phyloP scores from a whole-genome alignment of 2,113 vertebrate genomes.

The Pseudopipra pipra region DNA sequence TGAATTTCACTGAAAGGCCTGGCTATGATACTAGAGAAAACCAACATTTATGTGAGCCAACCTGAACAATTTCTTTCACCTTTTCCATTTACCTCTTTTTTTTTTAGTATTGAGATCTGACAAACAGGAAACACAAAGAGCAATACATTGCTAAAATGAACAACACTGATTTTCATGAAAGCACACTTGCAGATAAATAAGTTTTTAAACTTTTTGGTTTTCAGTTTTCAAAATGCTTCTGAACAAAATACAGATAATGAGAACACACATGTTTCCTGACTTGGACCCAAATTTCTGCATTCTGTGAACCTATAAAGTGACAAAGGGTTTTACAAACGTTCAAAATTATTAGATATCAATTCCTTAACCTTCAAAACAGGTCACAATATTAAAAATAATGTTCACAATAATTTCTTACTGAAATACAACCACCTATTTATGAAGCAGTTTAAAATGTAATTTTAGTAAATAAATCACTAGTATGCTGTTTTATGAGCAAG shows the following conservation, averaged over 20 bases:
- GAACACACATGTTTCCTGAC: neutral
- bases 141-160: neutral
- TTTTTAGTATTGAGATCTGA: neutral
- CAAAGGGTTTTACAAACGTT: neutral
- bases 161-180: neutral
- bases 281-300: neutral
- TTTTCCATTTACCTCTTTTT: neutral
- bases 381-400: neutral
- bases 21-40: neutral
- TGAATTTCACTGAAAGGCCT: neutral
- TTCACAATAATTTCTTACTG: neutral
- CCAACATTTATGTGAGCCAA: neutral
- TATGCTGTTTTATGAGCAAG: neutral
- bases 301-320: neutral
- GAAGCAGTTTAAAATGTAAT: neutral
- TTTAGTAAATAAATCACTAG: neutral
- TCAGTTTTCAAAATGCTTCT: neutral
- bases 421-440: neutral
- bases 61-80: neutral
- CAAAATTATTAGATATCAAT: neutral
- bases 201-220: neutral
- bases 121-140: neutral
- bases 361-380: neutral
- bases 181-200: neutral
- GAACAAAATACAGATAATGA: neutral